phyloP scores from a whole-genome alignment of 2,113 vertebrate genomes.

The Marcusenius ussheri region DNA sequence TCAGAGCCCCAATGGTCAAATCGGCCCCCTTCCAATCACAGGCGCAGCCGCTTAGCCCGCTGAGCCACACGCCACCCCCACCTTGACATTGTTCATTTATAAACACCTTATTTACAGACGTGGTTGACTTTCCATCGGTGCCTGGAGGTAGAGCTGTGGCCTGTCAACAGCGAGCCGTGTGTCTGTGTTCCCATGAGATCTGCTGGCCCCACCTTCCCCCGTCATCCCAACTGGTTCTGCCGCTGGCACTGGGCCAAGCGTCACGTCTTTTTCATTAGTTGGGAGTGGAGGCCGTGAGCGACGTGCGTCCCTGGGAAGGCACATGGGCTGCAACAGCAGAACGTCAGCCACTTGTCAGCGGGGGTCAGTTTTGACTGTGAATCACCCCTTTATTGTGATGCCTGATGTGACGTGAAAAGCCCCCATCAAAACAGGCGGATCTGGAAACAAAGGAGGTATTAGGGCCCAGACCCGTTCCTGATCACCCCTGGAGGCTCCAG shows the following conservation, averaged over 20 bases:
- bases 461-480: neutral
- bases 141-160: neutral
- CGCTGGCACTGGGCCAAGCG: neutral
- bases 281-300: neutral
- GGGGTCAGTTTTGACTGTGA: neutral
- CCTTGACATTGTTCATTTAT: neutral
- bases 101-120: neutral
- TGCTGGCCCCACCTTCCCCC: neutral
- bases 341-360: neutral
- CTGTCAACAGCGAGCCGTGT: neutral
- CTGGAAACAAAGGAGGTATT: conserved; percentile 2
- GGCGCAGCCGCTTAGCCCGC: neutral
- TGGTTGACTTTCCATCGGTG: neutral
- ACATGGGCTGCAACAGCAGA: neutral
- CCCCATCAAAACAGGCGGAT: neutral
- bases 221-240: neutral
- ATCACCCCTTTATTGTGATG: neutral
- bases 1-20: neutral
- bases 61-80: neutral
- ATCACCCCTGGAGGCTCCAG: neutral
- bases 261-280: neutral
- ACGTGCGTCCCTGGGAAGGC: neutral
- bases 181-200: neutral
- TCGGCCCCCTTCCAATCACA: neutral
- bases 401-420: neutral